phyloP scores from a whole-genome alignment of 2,888 invertebrate species.

The Drosophila prostipennis region DNA sequence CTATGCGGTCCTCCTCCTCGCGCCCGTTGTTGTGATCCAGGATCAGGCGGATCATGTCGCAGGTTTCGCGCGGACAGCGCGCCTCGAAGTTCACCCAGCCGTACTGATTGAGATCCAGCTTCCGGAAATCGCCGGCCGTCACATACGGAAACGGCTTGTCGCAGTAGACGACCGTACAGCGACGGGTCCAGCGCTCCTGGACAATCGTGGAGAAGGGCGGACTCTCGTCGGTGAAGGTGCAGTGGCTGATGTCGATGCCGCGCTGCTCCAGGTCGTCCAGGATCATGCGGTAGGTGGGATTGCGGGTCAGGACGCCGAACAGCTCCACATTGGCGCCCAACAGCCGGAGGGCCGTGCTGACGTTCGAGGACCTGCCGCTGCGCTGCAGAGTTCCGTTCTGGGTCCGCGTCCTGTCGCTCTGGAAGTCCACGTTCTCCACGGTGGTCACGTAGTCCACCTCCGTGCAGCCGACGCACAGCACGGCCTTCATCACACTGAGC shows the following conservation, averaged over 20 bases:
- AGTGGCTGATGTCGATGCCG: constrained; percentile 15
- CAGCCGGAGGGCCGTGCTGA: constrained; percentile 23
- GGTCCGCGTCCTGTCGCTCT: not conserved
- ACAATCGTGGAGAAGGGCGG: constrained; percentile 87
- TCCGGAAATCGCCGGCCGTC: constrained; percentile 85
- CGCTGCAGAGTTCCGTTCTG: constrained; percentile 9
- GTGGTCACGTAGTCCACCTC: constrained; percentile 29
- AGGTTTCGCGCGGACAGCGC: constrained; percentile 83
- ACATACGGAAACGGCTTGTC: constrained; percentile 80
- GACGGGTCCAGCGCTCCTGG: constrained; percentile 82
- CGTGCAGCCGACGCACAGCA: constrained; percentile 42
- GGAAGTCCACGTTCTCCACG: constrained; percentile 9
- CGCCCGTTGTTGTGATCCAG: constrained; percentile 83
- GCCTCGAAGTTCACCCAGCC: constrained; percentile 89
- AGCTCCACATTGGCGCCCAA: constrained; percentile 29
- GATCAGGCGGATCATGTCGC: constrained; percentile 86
- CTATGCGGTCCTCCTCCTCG: constrained; percentile 71
- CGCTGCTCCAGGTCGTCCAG: constrained; percentile 18
- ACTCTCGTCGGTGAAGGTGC: constrained; percentile 58
- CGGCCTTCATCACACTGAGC: constrained; percentile 19
- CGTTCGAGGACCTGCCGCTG: constrained; percentile 34
- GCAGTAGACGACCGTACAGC: constrained; percentile 86
- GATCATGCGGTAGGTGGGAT: constrained; percentile 5
- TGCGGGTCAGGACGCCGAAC: constrained; percentile 25
- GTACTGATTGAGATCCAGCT: constrained; percentile 85